Conservation (phyloP, 2,888 invertebrate species). For the Liopterus haemorrhoidalis region DNA sequence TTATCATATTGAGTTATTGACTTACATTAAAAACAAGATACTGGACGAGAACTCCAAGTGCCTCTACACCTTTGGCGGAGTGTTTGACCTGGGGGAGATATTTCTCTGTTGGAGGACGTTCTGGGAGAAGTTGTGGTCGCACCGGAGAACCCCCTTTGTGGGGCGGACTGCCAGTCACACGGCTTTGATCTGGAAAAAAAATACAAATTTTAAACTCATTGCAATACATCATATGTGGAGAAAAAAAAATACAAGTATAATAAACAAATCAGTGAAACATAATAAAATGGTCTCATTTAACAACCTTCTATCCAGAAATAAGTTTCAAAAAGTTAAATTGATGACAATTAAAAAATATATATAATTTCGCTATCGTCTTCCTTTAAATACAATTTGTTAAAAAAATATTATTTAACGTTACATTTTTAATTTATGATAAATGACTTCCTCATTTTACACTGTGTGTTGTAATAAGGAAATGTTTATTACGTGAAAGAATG, state of each 20-base stretch:
- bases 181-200: constrained; percentile 45
- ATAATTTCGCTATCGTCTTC: too few relatives aligned
- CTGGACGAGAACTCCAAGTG: constrained; percentile 76
- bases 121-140: constrained; percentile 27
- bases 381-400: too few relatives aligned
- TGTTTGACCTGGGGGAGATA: constrained; percentile 41
- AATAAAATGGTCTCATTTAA: neutral
- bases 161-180: constrained; percentile 38
- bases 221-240: neutral
- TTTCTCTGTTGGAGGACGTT: constrained; percentile 38
- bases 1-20: constrained; percentile 32
- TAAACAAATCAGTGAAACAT: neutral
- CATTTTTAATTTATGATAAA: too few relatives aligned
- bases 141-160: constrained; percentile 40
- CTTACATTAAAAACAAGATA: constrained; percentile 74
- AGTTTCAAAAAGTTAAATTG: too few relatives aligned
- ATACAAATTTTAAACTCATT: constrained; percentile 15
- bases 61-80: constrained; percentile 67
- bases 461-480: too few relatives aligned
- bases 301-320: too few relatives aligned
- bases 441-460: too few relatives aligned
- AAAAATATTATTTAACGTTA: too few relatives aligned
- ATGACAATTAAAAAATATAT: too few relatives aligned
- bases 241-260: neutral
- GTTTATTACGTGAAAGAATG: too few relatives aligned